Conservation (phyloP, 2,113 vertebrate genomes). For the Pagrus major region DNA sequence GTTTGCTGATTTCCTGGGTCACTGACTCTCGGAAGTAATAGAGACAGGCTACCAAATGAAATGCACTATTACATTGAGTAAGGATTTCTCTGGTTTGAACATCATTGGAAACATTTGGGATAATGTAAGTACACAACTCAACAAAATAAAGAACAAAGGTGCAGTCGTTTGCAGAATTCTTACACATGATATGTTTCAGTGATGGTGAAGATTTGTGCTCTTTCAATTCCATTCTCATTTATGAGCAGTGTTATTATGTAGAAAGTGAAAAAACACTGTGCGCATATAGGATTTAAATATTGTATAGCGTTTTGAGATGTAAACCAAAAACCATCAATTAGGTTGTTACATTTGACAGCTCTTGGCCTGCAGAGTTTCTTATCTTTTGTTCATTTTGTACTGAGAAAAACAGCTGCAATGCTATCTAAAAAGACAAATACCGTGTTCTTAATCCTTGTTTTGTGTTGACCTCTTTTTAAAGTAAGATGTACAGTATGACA, state of each 20-base stretch:
- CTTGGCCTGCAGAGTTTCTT: background rate
- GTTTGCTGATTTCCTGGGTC: too few species aligned
- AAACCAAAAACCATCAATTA: background rate
- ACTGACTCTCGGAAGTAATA: too few species aligned
- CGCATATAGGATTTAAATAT: background rate
- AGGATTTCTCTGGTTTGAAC: too few species aligned
- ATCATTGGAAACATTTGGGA: too few species aligned
- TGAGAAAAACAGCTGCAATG: background rate
- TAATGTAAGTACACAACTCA: too few species aligned
- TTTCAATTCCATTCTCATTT: background rate
- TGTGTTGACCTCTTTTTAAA: conserved; percentile 44
- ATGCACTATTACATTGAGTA: too few species aligned
- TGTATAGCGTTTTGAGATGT: background rate
- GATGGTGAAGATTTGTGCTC: background rate
- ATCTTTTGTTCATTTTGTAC: background rate
- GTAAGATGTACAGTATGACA: conserved; percentile 16
- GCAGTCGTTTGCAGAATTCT: too few species aligned
- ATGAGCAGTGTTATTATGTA: background rate
- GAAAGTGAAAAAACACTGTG: background rate
- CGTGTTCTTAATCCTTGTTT: conserved; percentile 36
- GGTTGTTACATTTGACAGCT: background rate
- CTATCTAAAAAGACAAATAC: background rate
- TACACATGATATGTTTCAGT: too few species aligned
- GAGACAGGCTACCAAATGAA: too few species aligned
- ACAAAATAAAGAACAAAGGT: too few species aligned